Evolutionary conservation across 1,140 invertebrate genomes (phyloP).

Genomic region (Calliphora vicina): DNA sequence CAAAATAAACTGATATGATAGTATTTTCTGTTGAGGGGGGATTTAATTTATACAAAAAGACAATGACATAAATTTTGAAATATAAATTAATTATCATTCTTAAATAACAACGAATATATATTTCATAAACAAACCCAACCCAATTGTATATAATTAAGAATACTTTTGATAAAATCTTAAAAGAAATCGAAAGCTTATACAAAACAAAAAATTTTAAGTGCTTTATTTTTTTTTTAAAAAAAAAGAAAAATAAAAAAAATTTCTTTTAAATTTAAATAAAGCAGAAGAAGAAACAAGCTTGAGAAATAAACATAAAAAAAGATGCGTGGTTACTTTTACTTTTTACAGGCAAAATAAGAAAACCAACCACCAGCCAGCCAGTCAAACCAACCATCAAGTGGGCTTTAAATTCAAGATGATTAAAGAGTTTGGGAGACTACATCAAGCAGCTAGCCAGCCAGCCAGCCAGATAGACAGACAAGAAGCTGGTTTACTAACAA

Average conservation of each 20-base stretch:
- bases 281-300: background rate
- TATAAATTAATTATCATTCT: no score
- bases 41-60: no score
- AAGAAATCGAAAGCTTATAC: slow-evolving; percentile 28
- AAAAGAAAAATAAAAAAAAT: no score
- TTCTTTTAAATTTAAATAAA: slow-evolving; percentile 2
- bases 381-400: background rate
- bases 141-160: background rate
- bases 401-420: background rate
- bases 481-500: background rate
- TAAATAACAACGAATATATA: no score
- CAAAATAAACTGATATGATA: no score
- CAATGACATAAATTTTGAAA: no score
- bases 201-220: slow-evolving; percentile 23
- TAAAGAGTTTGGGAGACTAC: background rate
- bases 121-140: no score
- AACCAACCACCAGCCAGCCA: background rate
- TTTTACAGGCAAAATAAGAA: slow-evolving; percentile 10
- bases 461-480: background rate
- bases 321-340: slow-evolving; percentile 37
- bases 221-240: slow-evolving; percentile 5
- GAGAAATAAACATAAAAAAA: background rate
- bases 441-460: no score
- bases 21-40: no score
- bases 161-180: background rate